Percentiles rank a stretch among this genome's conserved stretches.
These are phyloP conservation scores for Drosophila neoperkinsi DNA, from an alignment of 2,888 invertebrate species.

Conservation along the genomic window DNA sequence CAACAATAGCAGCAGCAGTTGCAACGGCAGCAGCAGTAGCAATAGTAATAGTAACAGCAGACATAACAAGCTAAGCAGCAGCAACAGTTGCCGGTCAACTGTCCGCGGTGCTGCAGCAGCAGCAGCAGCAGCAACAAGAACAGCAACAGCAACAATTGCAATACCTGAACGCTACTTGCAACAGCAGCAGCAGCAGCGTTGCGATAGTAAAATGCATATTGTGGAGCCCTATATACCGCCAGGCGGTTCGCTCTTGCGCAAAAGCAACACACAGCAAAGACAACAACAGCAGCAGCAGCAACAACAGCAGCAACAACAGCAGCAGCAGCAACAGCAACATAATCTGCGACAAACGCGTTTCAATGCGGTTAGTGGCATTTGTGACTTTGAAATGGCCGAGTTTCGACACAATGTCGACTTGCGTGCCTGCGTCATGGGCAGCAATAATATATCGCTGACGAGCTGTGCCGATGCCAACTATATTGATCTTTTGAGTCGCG, in stretches of 20 bases:
- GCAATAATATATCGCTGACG: slow-evolving; percentile 83
- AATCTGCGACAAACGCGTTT: slow-evolving; percentile 30
- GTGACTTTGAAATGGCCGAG: slow-evolving; percentile 41
- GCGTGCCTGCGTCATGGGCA: slow-evolving; percentile 84
- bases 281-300: slow-evolving; percentile 47
- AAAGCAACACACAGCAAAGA: slow-evolving; percentile 68
- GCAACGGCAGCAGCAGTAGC: slow-evolving; percentile 1
- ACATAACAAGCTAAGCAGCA: slow-evolving; percentile 17
- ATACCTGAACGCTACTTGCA: slow-evolving; percentile 31
- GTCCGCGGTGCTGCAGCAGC: slow-evolving; percentile 10
- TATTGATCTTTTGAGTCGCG: slow-evolving; percentile 81
- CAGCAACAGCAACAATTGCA: slow-evolving; percentile 5
- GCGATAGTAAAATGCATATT: not conserved
- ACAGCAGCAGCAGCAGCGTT: slow-evolving; percentile 1
- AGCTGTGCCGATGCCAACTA: slow-evolving; percentile 63
- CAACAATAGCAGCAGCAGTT: not conserved
- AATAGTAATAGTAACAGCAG: slow-evolving; percentile 4
- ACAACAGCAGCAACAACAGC: not conserved
- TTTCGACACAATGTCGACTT: slow-evolving; percentile 84
- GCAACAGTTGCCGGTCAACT: slow-evolving; percentile 36
- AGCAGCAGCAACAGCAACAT: slow-evolving; percentile 43
- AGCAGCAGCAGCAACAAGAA: slow-evolving; percentile 28
- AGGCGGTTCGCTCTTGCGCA: slow-evolving; percentile 83
- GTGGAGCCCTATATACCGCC: slow-evolving; percentile 82
- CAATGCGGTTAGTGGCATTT: not conserved